These are phyloP conservation scores for Grantiella picta DNA, from an alignment of 2,113 vertebrate genomes.

Conservation along the genomic window DNA sequence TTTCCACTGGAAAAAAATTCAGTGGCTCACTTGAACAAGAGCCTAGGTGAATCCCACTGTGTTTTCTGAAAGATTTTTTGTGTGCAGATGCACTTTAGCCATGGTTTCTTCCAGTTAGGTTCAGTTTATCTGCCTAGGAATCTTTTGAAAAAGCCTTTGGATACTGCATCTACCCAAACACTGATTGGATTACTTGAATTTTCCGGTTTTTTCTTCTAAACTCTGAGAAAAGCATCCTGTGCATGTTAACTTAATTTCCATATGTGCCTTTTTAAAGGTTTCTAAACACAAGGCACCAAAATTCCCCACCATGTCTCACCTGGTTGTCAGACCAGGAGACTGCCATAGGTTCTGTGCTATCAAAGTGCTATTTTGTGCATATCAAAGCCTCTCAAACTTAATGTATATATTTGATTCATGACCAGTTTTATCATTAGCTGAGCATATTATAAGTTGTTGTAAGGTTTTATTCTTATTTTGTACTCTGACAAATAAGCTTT, in stretches of 20 bases:
- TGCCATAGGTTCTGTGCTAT: not conserved
- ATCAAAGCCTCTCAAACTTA: not conserved
- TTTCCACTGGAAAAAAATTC: not conserved
- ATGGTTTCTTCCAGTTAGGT: not conserved
- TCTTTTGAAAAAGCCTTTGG: not conserved
- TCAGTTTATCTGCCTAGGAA: not conserved
- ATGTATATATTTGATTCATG: not conserved
- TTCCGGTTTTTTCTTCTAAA: not conserved
- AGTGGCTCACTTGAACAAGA: not conserved
- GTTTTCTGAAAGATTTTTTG: not conserved
- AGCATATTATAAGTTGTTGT: not conserved
- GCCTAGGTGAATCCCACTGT: not conserved
- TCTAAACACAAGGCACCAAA: not conserved
- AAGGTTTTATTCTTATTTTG: slow-evolving; percentile 20
- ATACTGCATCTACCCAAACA: not conserved
- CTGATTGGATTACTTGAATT: not conserved
- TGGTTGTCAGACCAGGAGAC: not conserved
- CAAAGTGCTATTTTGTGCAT: not conserved
- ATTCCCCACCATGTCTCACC: not conserved
- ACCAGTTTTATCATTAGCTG: not conserved
- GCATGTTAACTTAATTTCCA: not conserved
- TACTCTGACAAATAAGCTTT: slow-evolving; percentile 3
- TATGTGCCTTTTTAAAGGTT: not conserved
- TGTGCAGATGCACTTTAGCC: not conserved
- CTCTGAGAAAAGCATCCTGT: not conserved